Evolutionary conservation across 2,888 invertebrate species (phyloP).

Genomic region (Leptopilina drosophilae): DNA sequence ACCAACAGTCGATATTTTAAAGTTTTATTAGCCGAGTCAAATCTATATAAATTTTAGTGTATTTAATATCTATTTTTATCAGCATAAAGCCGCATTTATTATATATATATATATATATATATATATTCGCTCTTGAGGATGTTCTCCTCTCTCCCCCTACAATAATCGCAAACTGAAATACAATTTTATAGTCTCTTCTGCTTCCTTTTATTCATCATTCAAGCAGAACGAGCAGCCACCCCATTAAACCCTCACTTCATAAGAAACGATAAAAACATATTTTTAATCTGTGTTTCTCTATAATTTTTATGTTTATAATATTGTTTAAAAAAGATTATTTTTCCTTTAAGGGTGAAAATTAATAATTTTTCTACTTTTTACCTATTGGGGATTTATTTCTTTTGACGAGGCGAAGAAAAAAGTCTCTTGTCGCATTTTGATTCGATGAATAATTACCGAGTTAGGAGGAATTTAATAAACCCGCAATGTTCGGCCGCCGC

Average conservation of each 20-base stretch:
- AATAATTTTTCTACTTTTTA: no score
- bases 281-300: no score
- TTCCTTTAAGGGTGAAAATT: no score
- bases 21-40: background rate
- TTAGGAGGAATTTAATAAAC: background rate
- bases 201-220: slow-evolving; percentile 11
- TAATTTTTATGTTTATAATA: no score
- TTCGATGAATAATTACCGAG: background rate
- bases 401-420: background rate
- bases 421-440: background rate
- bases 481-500: background rate
- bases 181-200: slow-evolving; percentile 22
- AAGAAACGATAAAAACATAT: no score
- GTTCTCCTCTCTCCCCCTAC: no score
- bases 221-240: background rate
- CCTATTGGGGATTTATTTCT: background rate
- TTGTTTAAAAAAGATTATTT: no score
- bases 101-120: no score
- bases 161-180: background rate
- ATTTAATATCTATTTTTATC: slow-evolving; percentile 9
- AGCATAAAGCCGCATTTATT: background rate
- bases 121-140: background rate
- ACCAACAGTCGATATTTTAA: background rate
- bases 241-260: background rate
- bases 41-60: background rate